These are phyloP conservation scores for Kradibia gibbosae DNA, from an alignment of 1,140 invertebrate species.

Conservation along the genomic window DNA sequence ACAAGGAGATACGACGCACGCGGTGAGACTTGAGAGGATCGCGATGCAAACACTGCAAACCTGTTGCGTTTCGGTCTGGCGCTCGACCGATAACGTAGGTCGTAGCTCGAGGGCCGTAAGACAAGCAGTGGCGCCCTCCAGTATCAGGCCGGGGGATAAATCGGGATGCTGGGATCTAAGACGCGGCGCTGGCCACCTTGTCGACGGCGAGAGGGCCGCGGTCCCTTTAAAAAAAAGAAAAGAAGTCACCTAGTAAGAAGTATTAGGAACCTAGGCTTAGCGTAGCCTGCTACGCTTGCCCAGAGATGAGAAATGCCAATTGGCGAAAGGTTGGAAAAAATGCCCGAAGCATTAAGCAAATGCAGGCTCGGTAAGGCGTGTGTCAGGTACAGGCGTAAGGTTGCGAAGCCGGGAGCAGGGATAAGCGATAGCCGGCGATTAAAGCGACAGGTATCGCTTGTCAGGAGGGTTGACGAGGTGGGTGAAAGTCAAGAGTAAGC, in stretches of 20 bases:
- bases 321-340: too few relatives aligned
- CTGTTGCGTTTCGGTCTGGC: neutral
- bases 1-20: too few relatives aligned
- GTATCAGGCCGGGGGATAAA: neutral
- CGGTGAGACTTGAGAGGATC: neutral
- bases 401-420: too few relatives aligned
- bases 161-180: neutral
- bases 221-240: too few relatives aligned
- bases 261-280: too few relatives aligned
- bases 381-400: neutral
- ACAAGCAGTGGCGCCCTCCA: constrained; percentile 45
- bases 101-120: neutral
- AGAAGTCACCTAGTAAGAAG: too few relatives aligned
- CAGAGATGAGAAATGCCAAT: too few relatives aligned
- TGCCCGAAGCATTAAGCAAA: neutral
- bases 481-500: constrained; percentile 10
- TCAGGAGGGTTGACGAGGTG: neutral
- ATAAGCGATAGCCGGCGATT: neutral
- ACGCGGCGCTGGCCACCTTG: neutral
- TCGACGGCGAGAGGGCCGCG: neutral
- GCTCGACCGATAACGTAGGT: constrained; percentile 34
- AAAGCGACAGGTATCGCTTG: neutral
- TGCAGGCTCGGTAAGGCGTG: neutral
- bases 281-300: too few relatives aligned
- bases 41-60: neutral